phyloP scores from a whole-genome alignment of 2,888 invertebrate genomes.

The Latheticus oryzae region DNA sequence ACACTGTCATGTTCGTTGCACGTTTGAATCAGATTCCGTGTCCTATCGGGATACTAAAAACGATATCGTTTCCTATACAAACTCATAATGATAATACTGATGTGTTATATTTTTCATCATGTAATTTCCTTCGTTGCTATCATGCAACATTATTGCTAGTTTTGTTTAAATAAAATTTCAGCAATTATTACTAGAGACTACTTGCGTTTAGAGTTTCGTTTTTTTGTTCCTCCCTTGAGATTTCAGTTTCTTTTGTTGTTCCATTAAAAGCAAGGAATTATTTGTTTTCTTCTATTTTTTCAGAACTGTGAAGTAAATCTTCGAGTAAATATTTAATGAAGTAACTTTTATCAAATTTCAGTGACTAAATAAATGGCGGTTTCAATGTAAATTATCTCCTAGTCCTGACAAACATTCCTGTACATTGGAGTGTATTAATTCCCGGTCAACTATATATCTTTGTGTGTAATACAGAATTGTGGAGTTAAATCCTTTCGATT shows the following conservation, averaged over 20 bases:
- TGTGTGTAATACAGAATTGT: slow-evolving; percentile 20
- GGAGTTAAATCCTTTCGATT: slow-evolving; percentile 29
- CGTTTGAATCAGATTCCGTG: slow-evolving; percentile 45
- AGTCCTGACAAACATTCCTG: slow-evolving; percentile 23
- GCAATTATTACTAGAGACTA: slow-evolving; percentile 5
- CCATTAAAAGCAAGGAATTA: slow-evolving; percentile 14
- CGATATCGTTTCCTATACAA: slow-evolving; percentile 43
- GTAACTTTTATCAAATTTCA: no score
- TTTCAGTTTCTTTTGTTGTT: slow-evolving; percentile 11
- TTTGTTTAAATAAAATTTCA: slow-evolving; percentile 22
- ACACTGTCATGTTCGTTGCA: slow-evolving; percentile 45
- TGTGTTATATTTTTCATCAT: slow-evolving; percentile 34
- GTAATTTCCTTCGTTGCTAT: slow-evolving; percentile 36
- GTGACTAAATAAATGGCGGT: no score
- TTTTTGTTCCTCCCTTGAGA: slow-evolving; percentile 19
- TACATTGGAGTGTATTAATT: slow-evolving; percentile 25
- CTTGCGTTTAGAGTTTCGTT: slow-evolving; percentile 9
- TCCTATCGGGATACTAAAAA: slow-evolving; percentile 43
- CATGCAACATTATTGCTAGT: slow-evolving; percentile 37
- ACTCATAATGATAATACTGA: slow-evolving; percentile 39
- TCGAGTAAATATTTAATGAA: slow-evolving; percentile 23
- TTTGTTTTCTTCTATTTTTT: slow-evolving; percentile 12
- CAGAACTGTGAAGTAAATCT: slow-evolving; percentile 9
- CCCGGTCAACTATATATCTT: slow-evolving; percentile 40
- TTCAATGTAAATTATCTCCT: no score